Conservation (phyloP, 1,140 invertebrate genomes). For the Himalopsyche phryganea region DNA sequence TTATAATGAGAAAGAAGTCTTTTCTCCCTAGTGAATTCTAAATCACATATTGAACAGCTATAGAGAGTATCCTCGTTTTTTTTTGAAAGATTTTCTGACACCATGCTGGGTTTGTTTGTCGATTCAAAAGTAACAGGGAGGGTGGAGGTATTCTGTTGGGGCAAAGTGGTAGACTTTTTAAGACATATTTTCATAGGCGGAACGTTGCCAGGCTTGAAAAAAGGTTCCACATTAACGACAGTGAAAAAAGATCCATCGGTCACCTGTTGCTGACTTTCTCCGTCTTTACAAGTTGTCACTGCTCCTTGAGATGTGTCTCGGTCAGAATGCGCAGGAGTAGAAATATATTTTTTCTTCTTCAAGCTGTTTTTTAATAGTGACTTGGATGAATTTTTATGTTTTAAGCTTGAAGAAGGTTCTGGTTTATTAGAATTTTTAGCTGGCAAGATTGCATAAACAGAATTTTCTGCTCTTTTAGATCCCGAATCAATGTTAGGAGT, state of each 20-base stretch:
- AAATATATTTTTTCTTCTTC: no score
- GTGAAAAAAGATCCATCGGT: slow-evolving; percentile 13
- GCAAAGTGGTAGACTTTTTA: slow-evolving; percentile 13
- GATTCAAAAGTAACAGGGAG: not conserved
- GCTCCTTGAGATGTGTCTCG: no score
- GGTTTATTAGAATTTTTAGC: slow-evolving; percentile 18
- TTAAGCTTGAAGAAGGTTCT: no score
- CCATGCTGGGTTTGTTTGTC: no score
- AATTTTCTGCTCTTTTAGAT: not conserved
- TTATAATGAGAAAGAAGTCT: slow-evolving; percentile 19
- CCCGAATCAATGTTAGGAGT: not conserved
- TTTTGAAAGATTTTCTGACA: no score
- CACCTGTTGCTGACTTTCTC: no score
- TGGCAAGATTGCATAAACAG: slow-evolving; percentile 18
- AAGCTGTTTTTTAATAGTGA: no score
- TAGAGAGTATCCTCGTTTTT: not conserved
- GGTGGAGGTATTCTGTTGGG: slow-evolving; percentile 11
- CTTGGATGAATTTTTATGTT: no score
- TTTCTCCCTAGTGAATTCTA: slow-evolving; percentile 15
- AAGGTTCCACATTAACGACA: slow-evolving; percentile 27
- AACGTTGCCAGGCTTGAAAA: slow-evolving; percentile 1
- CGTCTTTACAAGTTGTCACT: no score
- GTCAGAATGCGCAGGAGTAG: not conserved
- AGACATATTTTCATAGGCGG: not conserved
- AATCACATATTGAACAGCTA: slow-evolving; percentile 24